These are phyloP conservation scores for Micrasema longulum DNA, from an alignment of 1,140 invertebrate species.

Conservation along the genomic window DNA sequence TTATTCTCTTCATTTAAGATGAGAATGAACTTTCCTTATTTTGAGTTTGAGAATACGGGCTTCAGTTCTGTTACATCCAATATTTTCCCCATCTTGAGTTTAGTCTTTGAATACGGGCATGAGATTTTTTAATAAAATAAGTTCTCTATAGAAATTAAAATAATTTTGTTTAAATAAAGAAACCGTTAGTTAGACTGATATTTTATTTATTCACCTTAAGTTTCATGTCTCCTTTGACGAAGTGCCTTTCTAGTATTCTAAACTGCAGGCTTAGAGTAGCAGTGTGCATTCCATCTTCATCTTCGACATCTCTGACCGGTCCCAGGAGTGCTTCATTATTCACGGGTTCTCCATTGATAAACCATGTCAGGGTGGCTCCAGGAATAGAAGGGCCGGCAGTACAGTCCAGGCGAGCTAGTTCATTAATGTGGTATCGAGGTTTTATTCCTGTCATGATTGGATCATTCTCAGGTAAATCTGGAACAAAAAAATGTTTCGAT, in stretches of 20 bases:
- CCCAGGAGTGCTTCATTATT: slow-evolving; percentile 69
- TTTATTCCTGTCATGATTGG: slow-evolving; percentile 75
- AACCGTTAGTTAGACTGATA: too few relatives aligned
- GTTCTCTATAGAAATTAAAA: too few relatives aligned
- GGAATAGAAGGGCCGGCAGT: slow-evolving; percentile 77
- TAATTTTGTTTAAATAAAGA: too few relatives aligned
- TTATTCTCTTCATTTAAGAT: too few relatives aligned
- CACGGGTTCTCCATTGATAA: slow-evolving; percentile 77
- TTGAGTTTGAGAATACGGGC: too few relatives aligned
- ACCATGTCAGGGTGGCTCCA: slow-evolving; percentile 77
- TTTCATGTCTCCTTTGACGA: slow-evolving; percentile 78
- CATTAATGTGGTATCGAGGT: slow-evolving; percentile 75
- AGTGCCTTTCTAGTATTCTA: slow-evolving; percentile 73
- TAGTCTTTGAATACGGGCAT: too few relatives aligned
- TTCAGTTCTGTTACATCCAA: too few relatives aligned
- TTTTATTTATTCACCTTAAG: slow-evolving; percentile 64
- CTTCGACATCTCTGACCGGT: slow-evolving; percentile 65
- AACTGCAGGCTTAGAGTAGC: slow-evolving; percentile 75
- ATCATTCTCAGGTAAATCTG: slow-evolving; percentile 76
- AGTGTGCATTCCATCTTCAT: slow-evolving; percentile 73
- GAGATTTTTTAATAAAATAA: too few relatives aligned
- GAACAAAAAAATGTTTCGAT: slow-evolving; percentile 54
- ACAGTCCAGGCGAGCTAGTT: slow-evolving; percentile 77
- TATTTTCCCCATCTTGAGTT: too few relatives aligned
- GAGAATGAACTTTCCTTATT: too few relatives aligned